phyloP scores from a whole-genome alignment of 1,140 invertebrate genomes.

The Drosophila navojoa region DNA sequence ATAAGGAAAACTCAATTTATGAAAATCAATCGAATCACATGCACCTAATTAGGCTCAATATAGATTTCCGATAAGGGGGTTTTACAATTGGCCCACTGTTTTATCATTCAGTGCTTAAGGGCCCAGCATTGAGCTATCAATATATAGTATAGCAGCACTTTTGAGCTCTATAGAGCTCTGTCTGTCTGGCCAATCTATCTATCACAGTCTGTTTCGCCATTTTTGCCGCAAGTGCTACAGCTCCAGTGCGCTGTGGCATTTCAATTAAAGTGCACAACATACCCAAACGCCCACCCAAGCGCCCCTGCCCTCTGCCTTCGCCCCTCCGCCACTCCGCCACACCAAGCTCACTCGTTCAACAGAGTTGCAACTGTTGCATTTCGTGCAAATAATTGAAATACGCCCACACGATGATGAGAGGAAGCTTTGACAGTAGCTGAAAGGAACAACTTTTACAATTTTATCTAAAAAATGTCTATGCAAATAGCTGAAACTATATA shows the following conservation, averaged over 20 bases:
- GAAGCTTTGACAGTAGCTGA: slow-evolving; percentile 19
- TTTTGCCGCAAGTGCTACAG: slow-evolving; percentile 27
- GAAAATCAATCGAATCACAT: slow-evolving; percentile 38
- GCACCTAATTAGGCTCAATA: slow-evolving; percentile 36
- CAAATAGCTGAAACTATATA: slow-evolving; percentile 10
- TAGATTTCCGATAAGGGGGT: slow-evolving; percentile 26
- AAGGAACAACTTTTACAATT: slow-evolving; percentile 38
- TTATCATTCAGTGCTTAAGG: slow-evolving; percentile 12
- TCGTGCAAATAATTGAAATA: slow-evolving; percentile 77
- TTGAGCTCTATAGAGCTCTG: background rate
- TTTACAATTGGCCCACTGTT: slow-evolving; percentile 19
- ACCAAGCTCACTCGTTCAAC: too few relatives aligned
- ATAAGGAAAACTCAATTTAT: background rate
- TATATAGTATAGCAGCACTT: slow-evolving; percentile 14
- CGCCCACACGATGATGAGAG: slow-evolving; percentile 53
- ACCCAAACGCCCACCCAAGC: slow-evolving; percentile 5
- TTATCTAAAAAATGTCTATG: slow-evolving; percentile 32
- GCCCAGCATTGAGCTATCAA: background rate
- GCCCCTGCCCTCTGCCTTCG: too few relatives aligned
- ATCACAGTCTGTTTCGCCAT: background rate
- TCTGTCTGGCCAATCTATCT: background rate
- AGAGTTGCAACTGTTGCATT: slow-evolving; percentile 42
- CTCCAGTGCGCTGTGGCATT: slow-evolving; percentile 43
- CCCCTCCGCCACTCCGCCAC: too few relatives aligned
- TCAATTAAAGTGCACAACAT: slow-evolving; percentile 67